Percentiles rank a stretch among this genome's conserved stretches.
Evolutionary conservation across 2,113 vertebrate genomes (phyloP).

Genomic region (Girardinichthys multiradiatus): DNA sequence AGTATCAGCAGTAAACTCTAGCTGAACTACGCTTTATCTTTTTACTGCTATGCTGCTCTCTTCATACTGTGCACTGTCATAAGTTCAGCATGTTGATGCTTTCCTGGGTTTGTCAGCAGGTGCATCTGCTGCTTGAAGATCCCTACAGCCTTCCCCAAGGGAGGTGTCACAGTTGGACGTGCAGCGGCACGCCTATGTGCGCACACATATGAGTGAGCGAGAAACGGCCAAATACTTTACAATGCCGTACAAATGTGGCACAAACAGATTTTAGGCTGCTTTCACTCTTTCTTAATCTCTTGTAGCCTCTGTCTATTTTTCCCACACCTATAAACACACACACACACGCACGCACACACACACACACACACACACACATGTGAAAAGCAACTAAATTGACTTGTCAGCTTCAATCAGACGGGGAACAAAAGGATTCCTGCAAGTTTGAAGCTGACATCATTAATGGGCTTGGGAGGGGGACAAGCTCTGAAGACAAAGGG

Average conservation of each 20-base stretch:
- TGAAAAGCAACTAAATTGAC: slow-evolving; percentile 75
- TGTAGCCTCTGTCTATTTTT: slow-evolving; percentile 38
- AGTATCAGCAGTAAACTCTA: slow-evolving; percentile 61
- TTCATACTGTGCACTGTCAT: slow-evolving; percentile 32
- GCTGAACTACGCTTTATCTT: slow-evolving; percentile 64
- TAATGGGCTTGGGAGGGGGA: slow-evolving; percentile 69
- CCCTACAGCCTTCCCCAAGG: slow-evolving; percentile 47
- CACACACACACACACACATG: slow-evolving; percentile 30
- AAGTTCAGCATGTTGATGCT: slow-evolving; percentile 55
- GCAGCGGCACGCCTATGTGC: background rate
- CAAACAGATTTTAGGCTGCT: slow-evolving; percentile 34
- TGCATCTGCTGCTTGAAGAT: slow-evolving; percentile 49
- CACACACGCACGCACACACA: slow-evolving; percentile 13
- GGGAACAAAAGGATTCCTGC: slow-evolving; percentile 76
- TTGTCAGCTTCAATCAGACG: slow-evolving; percentile 79
- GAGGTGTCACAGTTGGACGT: slow-evolving; percentile 62
- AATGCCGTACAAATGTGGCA: slow-evolving; percentile 25
- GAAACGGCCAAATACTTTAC: no score
- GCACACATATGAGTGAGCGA: slow-evolving; percentile 18
- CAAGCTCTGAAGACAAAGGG: slow-evolving; percentile 73
- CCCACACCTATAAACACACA: slow-evolving; percentile 10
- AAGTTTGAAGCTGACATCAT: slow-evolving; percentile 76
- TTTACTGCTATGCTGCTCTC: slow-evolving; percentile 59
- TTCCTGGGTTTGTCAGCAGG: slow-evolving; percentile 67
- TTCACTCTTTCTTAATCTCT: slow-evolving; percentile 59